A percentile compares a stretch with the other conserved stretches of the same genome.
These are phyloP conservation scores for Diploptera punctata DNA, from an alignment of 2,888 invertebrate species.

Conservation along the genomic window DNA sequence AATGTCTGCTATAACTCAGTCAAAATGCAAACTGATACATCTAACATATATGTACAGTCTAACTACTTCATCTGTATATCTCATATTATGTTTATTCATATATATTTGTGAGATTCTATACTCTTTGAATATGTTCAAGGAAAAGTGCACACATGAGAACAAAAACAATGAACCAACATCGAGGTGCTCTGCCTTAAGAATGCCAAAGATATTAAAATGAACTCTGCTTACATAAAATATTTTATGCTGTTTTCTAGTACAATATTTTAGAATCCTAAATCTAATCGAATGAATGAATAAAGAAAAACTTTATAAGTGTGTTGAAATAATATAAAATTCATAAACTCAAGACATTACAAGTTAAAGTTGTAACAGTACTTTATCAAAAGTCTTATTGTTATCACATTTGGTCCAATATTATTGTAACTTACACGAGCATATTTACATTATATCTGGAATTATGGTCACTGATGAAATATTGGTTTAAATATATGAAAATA, in stretches of 20 bases:
- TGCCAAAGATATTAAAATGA: constrained; percentile 18
- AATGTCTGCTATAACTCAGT: not conserved
- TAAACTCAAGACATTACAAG: no score
- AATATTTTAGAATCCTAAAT: no score
- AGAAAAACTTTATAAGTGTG: not conserved
- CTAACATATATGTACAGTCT: constrained; percentile 13
- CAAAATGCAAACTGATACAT: constrained; percentile 30
- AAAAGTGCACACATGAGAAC: constrained; percentile 38
- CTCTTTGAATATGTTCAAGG: constrained; percentile 24
- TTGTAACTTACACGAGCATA: no score
- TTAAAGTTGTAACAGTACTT: no score
- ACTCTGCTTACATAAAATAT: not conserved
- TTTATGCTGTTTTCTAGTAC: no score
- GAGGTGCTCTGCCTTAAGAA: constrained; percentile 12
- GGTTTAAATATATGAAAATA: no score
- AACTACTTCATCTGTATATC: not conserved
- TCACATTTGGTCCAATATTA: no score
- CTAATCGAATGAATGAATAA: no score
- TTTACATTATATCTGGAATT: no score
- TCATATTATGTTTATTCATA: constrained; percentile 9
- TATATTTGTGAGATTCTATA: constrained; percentile 13
- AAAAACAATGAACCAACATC: constrained; percentile 35
- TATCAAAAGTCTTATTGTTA: no score
- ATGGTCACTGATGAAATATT: no score
- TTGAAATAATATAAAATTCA: not conserved